These are phyloP conservation scores for Pyxicephalus adspersus DNA, from an alignment of 2,113 vertebrate species.

Conservation along the genomic window DNA sequence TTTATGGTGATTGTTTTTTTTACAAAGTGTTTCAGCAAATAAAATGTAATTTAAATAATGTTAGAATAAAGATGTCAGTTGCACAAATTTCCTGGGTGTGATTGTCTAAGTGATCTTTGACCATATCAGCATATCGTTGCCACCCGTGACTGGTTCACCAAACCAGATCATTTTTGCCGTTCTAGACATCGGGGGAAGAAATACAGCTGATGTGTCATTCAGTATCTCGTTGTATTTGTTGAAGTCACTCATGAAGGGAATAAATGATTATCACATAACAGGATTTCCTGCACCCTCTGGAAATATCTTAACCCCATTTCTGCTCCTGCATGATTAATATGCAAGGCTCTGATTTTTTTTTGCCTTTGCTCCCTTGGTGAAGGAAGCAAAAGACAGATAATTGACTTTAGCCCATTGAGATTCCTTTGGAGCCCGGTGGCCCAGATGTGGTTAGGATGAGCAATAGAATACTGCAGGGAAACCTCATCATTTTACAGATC, in stretches of 20 bases:
- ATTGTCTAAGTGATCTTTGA: too few relatives aligned
- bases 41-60: too few relatives aligned
- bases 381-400: slow-evolving; percentile 10
- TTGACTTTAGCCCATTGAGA: slow-evolving; percentile 21
- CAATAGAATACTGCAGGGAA: neutral
- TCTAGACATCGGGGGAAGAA: neutral
- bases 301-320: slow-evolving; percentile 30
- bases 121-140: too few relatives aligned
- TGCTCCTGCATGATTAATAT: slow-evolving; percentile 24
- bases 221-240: neutral
- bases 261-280: slow-evolving; percentile 44
- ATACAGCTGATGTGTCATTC: slow-evolving; percentile 11
- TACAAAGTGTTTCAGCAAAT: too few relatives aligned
- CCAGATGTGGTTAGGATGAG: neutral
- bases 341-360: slow-evolving; percentile 10
- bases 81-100: too few relatives aligned
- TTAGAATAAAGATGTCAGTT: too few relatives aligned
- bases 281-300: slow-evolving; percentile 43
- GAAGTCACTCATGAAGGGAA: slow-evolving; percentile 21
- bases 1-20: too few relatives aligned
- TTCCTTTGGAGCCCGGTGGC: neutral
- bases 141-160: too few relatives aligned
- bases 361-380: neutral
- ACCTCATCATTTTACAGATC: neutral
- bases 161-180: neutral